Base-by-base conservation (phyloP, 2,888 invertebrate species). In the Orthosia incerta region DNA sequence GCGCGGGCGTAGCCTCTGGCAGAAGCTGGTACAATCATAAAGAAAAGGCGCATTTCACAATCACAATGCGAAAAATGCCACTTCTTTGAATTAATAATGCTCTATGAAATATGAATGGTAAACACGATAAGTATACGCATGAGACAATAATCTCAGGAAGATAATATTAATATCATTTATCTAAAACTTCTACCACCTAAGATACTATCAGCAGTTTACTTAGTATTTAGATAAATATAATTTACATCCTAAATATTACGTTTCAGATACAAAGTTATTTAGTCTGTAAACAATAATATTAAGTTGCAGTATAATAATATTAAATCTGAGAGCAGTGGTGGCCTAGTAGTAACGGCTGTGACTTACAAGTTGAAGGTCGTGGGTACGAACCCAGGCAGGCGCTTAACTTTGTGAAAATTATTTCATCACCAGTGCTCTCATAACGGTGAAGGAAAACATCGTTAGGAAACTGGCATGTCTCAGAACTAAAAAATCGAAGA, bases 211-310 rank as follows among this genome's bases (percentile, higher is more conserved):
- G 64, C 48, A 63, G 63, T 81, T 81, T 77, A 78, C 66, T 15
- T 5, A 67, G 66, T 50, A 71, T 80, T 69, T 56, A 76, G 80
- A 74, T 84, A 84, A 82, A 68, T 62, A 65, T 57, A 45, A 65
- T 59, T 74, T 62, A 55, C 46, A 66, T 60, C 39, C 50, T 61
- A 59, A 23, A 57, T 53, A 45, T 13, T 31, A 51, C 26, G 53
- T 53, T 15, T 57, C 50, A 76, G 20, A 51, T 51, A 39, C 39
- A 39, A 39, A 15, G 39, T 53, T 71, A 48, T 63, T 51, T 20
- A 23, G 26, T 26, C 16, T 50, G 31, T 50, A 23, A 74, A 76
- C 51, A 50, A 12, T 16, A 39, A 39, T 39, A 39, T 9, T 20
- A 20, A 23, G 4, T 59, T n/a, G 57, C 57, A 31, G 9, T 9